Evolutionary conservation across 2,797 vertebrate species (phyloP), one percentile per base, ranked within the genome.

Genomic region (Calcarius lapponicus): DNA sequence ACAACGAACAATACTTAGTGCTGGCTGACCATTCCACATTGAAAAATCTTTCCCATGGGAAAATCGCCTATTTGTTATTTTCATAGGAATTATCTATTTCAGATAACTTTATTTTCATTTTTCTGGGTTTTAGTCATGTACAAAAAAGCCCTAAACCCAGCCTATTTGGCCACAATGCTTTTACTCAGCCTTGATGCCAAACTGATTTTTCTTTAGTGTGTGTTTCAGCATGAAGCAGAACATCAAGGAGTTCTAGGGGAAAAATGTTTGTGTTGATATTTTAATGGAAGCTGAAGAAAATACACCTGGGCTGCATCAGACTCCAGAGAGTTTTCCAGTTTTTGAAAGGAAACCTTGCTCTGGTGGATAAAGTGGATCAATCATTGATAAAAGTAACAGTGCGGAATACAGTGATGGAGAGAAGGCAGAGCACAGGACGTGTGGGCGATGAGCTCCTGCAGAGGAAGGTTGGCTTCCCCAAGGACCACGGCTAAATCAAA

Each of bases 41-140:
- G 80, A 87, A 89, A 95, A 86, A 89, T 70, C 56, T 73, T 95
- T 96, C 95, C 88, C 83, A 88, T 86, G 90, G 78, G 93, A 95
- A 95, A 84, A 86, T 60, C 19, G 51, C 20, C 51, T 42, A 81
- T 81, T 93, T 58, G 64, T 65, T 92, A 22, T 90, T 95, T 96
- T 90, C 0, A 0, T 45, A 69, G 58, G 76, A 90, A 86, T 90
- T 90, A 75, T 73, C 88, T 95, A 58, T 84, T 92, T 93, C 86
- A 86, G 93, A 92, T 91, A 94, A 74, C 36, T 91, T 78, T 91
- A 89, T 89, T 96, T 87, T 86, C 9, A 31, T 95, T 84, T 87
- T 83, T 50, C 47, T 56, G 54, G 9, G 22, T 74, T 96, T 90
- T 70, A 61, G 60, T 58, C 66, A 66, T 53, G 62, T 80, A 26